Evolutionary conservation across 2,797 vertebrate genomes (phyloP).

Genomic region (Eospalax fontanierii): DNA sequence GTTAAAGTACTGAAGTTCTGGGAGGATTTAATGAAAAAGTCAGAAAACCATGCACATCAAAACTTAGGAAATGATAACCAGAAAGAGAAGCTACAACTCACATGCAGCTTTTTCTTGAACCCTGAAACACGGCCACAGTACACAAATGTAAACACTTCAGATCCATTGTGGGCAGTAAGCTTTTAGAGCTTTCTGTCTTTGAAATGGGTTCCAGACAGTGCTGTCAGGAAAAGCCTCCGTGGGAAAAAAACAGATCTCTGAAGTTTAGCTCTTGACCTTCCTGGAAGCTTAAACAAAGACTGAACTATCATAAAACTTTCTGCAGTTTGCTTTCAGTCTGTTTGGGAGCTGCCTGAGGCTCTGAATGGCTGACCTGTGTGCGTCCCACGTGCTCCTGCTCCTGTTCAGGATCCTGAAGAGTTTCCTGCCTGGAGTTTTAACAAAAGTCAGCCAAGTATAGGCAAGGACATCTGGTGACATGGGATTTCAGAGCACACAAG

Average conservation of each 20-base stretch:
- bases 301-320: constrained; percentile 50
- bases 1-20: constrained; percentile 10
- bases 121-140: neutral
- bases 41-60: neutral
- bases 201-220: constrained; percentile 45
- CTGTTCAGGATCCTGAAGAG: constrained; percentile 70
- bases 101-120: neutral
- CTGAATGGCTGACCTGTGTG: constrained; percentile 77
- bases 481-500: constrained; percentile 65
- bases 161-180: neutral
- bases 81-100: neutral
- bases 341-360: constrained; percentile 59
- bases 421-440: constrained; percentile 83
- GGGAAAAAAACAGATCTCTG: constrained; percentile 57
- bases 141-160: neutral
- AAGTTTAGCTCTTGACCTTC: constrained; percentile 76
- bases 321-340: constrained; percentile 57
- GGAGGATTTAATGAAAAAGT: neutral
- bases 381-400: neutral
- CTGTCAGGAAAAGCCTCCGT: constrained; percentile 75
- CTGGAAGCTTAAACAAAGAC: constrained; percentile 79
- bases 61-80: neutral
- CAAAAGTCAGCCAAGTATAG: constrained; percentile 84
- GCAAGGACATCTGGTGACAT: constrained; percentile 84
- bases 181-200: constrained; percentile 34